These are phyloP conservation scores for Fragum whitleyi DNA, from an alignment of 2,888 invertebrate genomes.

Conservation along the genomic window DNA sequence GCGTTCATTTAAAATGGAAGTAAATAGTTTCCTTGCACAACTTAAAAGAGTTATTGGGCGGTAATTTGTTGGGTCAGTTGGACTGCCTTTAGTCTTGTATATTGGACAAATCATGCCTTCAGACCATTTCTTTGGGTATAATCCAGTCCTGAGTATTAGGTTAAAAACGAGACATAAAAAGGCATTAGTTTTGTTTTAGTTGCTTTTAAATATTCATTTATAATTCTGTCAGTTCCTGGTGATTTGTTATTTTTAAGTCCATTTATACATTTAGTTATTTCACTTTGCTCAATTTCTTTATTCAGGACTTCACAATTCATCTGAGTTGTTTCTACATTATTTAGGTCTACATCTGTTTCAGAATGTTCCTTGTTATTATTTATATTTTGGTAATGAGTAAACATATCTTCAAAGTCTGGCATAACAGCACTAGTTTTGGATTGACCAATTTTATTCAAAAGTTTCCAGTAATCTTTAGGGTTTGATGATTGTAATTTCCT, in stretches of 20 bases:
- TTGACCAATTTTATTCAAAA: too few species aligned
- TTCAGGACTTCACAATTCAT: too few species aligned
- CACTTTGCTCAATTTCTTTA: background rate
- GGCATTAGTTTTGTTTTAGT: background rate
- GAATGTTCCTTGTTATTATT: too few species aligned
- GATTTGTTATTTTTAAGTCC: slow-evolving; percentile 6
- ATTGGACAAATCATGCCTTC: slow-evolving; percentile 13
- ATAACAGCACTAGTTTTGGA: too few species aligned
- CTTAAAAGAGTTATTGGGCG: slow-evolving; percentile 21
- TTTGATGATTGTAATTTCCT: too few species aligned
- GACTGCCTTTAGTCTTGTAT: slow-evolving; percentile 1
- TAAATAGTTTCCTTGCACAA: slow-evolving; percentile 18
- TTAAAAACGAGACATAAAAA: slow-evolving; percentile 12
- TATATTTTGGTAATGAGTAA: too few species aligned
- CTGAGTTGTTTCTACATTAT: too few species aligned
- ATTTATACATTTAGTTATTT: background rate
- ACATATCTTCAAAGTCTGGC: too few species aligned
- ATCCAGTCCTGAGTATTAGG: background rate
- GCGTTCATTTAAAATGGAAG: background rate
- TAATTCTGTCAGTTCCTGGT: background rate
- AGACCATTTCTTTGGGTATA: background rate
- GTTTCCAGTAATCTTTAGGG: too few species aligned
- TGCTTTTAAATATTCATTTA: slow-evolving; percentile 16
- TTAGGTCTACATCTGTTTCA: too few species aligned
- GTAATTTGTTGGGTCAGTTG: slow-evolving; percentile 2